Base-by-base conservation (phyloP, 1,140 invertebrate genomes). In the Muscidifurax raptorellus region DNA sequence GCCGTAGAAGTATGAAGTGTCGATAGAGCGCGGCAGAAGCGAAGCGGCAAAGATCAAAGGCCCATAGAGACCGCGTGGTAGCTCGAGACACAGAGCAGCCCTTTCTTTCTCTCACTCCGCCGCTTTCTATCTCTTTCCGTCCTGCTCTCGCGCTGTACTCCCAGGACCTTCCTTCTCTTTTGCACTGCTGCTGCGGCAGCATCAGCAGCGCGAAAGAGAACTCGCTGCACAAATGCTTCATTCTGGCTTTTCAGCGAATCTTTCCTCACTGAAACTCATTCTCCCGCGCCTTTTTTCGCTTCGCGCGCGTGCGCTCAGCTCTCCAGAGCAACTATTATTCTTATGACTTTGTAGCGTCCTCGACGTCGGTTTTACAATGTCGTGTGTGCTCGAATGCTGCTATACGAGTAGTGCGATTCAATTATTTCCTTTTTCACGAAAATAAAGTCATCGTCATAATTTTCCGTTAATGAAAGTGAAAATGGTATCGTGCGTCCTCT, bases 1-100 rank as follows among this genome's bases (percentile, higher is more conserved):
- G 90, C 91, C 91, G 91, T 90, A 91, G 92, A 93, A 91, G 91
- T 92, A 93, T 92, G 90, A 93, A 93, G 92, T 93, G 92, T 93
- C 92, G 92, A 93, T 93, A 93, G 91, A 93, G 90, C 89, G 91
- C 90, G 90, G 91, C 91, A 92, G 92, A 92, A 92, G 91, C 91
- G 90, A 92, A 92, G 92, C 92, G 92, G 92, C 90, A 40, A 92
- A 93, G 89, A 93, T 93, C 92, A 93, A 93, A 93, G 92, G 88
- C 87, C 88, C 85, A 88, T 88, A 88, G 89, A 90, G 87, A 88
- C 90, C 87, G 88, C 89, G 89, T 91, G 90, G 91, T 92, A 91
- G 91, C 90, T 79, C 86, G 86, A 87, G 88, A 89, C 86, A 87
- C 87, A 86, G 82, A 75, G 78, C 80, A 86, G 67, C 72, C 87